Evolutionary conservation across 2,113 vertebrate species (phyloP).

Genomic region (Toxotes jaculatrix): DNA sequence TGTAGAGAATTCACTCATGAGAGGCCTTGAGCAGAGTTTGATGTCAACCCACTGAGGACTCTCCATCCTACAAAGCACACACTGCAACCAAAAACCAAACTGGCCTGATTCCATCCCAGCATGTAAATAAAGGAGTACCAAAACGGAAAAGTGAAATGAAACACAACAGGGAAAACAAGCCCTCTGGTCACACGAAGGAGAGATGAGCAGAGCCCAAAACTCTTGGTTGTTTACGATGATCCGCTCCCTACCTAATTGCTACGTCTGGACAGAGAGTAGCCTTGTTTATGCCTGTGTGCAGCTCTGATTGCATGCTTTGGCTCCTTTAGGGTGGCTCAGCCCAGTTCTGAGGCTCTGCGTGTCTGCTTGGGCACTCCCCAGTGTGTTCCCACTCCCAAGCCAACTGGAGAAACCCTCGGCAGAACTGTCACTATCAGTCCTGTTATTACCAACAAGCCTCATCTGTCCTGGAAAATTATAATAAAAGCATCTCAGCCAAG

Average conservation of each 20-base stretch:
- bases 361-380: slow-evolving; percentile 56
- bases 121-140: slow-evolving; percentile 57
- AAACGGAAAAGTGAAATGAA: slow-evolving; percentile 42
- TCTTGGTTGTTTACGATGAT: slow-evolving; percentile 70
- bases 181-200: slow-evolving; percentile 36
- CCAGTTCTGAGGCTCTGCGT: slow-evolving; percentile 56
- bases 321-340: slow-evolving; percentile 70
- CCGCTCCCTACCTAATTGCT: slow-evolving; percentile 72
- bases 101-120: slow-evolving; percentile 33
- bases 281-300: slow-evolving; percentile 71
- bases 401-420: slow-evolving; percentile 52
- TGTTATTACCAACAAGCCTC: slow-evolving; percentile 45
- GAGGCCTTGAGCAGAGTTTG: slow-evolving; percentile 25
- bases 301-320: slow-evolving; percentile 77
- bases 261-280: slow-evolving; percentile 68
- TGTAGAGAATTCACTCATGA: not conserved
- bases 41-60: slow-evolving; percentile 11
- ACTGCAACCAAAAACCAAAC: slow-evolving; percentile 30
- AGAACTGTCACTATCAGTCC: slow-evolving; percentile 51
- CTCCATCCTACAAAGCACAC: slow-evolving; percentile 13
- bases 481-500: slow-evolving; percentile 26
- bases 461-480: slow-evolving; percentile 53
- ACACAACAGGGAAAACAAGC: slow-evolving; percentile 27
- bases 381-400: slow-evolving; percentile 39
- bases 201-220: slow-evolving; percentile 47